phyloP scores from a whole-genome alignment of 2,888 invertebrate genomes.

The Timandra comae region DNA sequence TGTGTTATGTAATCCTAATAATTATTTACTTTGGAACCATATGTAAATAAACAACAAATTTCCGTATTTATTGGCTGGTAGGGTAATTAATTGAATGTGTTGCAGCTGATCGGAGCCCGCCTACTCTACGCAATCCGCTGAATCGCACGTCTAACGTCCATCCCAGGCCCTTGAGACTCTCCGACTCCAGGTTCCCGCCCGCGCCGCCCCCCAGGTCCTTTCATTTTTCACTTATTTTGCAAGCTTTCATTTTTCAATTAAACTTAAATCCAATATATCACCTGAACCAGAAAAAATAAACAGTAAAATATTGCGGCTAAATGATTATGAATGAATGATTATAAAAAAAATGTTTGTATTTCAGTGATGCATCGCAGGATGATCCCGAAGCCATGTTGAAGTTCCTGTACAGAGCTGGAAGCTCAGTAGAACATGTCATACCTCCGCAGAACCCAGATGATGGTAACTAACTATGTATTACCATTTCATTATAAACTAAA shows the following conservation, averaged over 20 bases:
- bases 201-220: constrained; percentile 58
- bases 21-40: too few relatives aligned
- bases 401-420: constrained; percentile 34
- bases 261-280: too few relatives aligned
- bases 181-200: constrained; percentile 51
- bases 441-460: constrained; percentile 38
- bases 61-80: too few relatives aligned
- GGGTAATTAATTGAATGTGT: background rate
- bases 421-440: constrained; percentile 45
- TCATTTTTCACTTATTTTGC: too few relatives aligned
- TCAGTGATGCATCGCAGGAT: constrained; percentile 51
- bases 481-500: too few relatives aligned
- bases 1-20: too few relatives aligned
- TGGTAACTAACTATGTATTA: constrained; percentile 23
- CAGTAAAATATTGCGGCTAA: too few relatives aligned
- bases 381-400: constrained; percentile 27
- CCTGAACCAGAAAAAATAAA: too few relatives aligned
- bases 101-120: constrained; percentile 16
- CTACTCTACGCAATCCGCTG: constrained; percentile 34
- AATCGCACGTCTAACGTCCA: constrained; percentile 44
- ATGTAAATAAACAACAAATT: too few relatives aligned
- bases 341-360: constrained; percentile 3
- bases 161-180: too few relatives aligned
- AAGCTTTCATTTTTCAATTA: too few relatives aligned
- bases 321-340: too few relatives aligned